phyloP scores from a whole-genome alignment of 1,140 invertebrate species.

The Saccostrea cuccullata region DNA sequence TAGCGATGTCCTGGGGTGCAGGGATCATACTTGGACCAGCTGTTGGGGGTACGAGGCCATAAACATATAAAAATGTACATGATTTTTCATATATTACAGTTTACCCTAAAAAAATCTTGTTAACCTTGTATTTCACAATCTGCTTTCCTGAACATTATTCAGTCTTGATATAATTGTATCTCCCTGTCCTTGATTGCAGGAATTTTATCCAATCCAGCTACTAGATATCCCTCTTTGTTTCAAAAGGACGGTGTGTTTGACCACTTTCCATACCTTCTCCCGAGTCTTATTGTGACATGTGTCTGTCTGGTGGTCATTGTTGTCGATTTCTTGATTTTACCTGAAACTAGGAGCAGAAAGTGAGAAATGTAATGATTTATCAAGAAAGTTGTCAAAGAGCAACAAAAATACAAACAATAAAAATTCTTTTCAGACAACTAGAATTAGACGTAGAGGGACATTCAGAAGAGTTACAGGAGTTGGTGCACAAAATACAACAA shows the following conservation, averaged over 20 bases:
- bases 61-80: too few relatives aligned
- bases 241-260: constrained; percentile 64
- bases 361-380: neutral
- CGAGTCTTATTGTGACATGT: constrained; percentile 60
- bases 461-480: neutral
- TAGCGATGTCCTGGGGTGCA: constrained; percentile 73
- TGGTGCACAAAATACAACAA: neutral
- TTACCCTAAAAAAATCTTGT: too few relatives aligned
- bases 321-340: constrained; percentile 56
- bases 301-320: constrained; percentile 58
- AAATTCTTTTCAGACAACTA: neutral
- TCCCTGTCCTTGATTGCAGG: constrained; percentile 60
- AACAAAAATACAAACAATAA: too few relatives aligned
- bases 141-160: too few relatives aligned
- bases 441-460: neutral
- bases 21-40: constrained; percentile 74
- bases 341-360: constrained; percentile 39
- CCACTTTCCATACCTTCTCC: too few relatives aligned
- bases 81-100: too few relatives aligned
- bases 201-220: constrained; percentile 64
- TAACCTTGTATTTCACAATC: too few relatives aligned
- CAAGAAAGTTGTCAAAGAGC: too few relatives aligned
- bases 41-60: too few relatives aligned
- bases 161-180: too few relatives aligned
- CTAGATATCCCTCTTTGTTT: constrained; percentile 67